Base-by-base conservation (phyloP, 2,797 vertebrate genomes). In the Cossypha heuglini region DNA sequence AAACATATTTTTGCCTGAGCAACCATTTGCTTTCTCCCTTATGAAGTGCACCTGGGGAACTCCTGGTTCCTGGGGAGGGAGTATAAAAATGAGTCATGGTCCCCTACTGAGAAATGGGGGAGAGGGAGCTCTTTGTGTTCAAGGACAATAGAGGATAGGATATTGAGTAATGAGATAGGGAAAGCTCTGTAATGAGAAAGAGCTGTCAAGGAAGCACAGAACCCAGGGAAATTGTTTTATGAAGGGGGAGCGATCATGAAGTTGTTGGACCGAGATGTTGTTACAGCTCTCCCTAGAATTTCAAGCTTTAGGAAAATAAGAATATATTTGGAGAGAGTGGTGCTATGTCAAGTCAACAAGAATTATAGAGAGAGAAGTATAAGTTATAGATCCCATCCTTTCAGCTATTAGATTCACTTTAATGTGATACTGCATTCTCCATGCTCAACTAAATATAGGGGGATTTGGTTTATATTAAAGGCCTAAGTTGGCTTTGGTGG, bases 31-130 rank as follows among this genome's bases (percentile, higher is more conserved):
- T 59, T 88, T 91, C 51, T 94, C 58, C 59, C 69, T 81, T 76
- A 58, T 78, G 89, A 92, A 90, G 86, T 76, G 82, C 95, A 94
- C 87, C 89, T 96, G 95, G 75, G 86, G 67, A 94, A 75, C 51
- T 83, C 58, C 58, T 42, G 45, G 54, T 28, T 94, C 73, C 82
- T 78, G 76, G 24, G 66, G 49, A 80, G 19, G 24, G 68, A 57
- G 45, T 43, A 43, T 63, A 78, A 93, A 93, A 94, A 94, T 96
- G 89, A 96, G 43, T 91, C 91, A 91, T 86, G 69, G 51, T 16
- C 62, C 83, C 76, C 73, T 67, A 55, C 33, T 35, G 69, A 66
- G 85, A 76, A 82, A 76, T 43, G 42, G 12, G 67, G 42, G 20
- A 57, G 38, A 28, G 9, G 3, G 11, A 28, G 3, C 3, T 58